These are phyloP conservation scores for Acyrthosiphon pisum DNA, from an alignment of 1,140 invertebrate species.

Conservation along the genomic window DNA sequence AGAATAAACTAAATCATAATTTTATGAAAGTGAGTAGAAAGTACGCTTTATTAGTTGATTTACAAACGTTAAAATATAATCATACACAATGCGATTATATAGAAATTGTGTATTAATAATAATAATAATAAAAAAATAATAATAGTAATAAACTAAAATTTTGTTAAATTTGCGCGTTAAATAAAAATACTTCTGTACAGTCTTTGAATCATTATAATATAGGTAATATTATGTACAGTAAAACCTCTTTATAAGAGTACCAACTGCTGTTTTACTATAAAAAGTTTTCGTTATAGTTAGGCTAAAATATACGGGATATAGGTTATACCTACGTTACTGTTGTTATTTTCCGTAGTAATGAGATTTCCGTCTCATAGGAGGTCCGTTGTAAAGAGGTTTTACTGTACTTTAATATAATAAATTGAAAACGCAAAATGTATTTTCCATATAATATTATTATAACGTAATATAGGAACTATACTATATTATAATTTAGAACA, in stretches of 20 bases:
- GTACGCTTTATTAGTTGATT: conserved; percentile 13
- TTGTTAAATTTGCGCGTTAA: neutral
- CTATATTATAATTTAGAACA: neutral
- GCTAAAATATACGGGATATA: no score
- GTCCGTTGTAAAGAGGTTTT: no score
- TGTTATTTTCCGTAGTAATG: no score
- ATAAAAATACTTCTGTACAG: neutral
- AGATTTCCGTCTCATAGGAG: no score
- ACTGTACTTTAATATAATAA: neutral
- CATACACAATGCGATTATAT: neutral
- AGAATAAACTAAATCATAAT: neutral
- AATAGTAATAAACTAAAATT: neutral
- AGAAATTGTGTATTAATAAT: neutral
- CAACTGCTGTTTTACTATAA: no score
- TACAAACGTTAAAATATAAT: neutral
- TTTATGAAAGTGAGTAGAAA: neutral
- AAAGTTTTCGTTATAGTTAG: no score
- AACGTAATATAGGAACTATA: conserved; percentile 30
- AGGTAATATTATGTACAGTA: neutral
- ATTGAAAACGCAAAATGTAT: neutral
- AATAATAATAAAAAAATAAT: neutral
- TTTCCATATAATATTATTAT: conserved; percentile 14
- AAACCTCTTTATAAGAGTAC: no score
- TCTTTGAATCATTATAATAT: neutral
- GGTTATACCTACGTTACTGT: no score